Evolutionary conservation across 2,888 invertebrate genomes (phyloP).

Genomic region (Dromius quadrimaculatus): DNA sequence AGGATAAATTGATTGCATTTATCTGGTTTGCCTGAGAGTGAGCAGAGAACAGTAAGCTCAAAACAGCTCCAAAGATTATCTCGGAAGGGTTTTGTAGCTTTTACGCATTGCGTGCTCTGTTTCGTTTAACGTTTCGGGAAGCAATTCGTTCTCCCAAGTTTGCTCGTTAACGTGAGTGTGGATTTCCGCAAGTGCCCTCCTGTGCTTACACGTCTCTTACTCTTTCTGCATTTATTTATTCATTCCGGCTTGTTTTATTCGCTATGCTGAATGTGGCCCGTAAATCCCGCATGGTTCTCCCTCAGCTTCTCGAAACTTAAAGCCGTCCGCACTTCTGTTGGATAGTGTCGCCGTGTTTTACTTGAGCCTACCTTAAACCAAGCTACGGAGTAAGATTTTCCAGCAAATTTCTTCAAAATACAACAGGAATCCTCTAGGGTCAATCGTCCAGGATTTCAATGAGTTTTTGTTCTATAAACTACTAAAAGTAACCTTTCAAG

Average conservation of each 20-base stretch:
- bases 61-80: slow-evolving; percentile 32
- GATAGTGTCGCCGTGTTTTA: too few relatives aligned
- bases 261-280: slow-evolving; percentile 17
- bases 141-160: slow-evolving; percentile 41
- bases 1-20: slow-evolving; percentile 41
- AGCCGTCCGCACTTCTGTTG: too few relatives aligned
- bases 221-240: slow-evolving; percentile 48
- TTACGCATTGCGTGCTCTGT: slow-evolving; percentile 45
- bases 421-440: too few relatives aligned
- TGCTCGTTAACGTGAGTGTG: slow-evolving; percentile 41
- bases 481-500: too few relatives aligned
- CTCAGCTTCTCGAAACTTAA: too few relatives aligned
- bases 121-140: slow-evolving; percentile 47
- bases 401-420: too few relatives aligned
- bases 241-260: slow-evolving; percentile 44
- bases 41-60: background rate
- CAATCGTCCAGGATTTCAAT: too few relatives aligned
- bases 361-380: too few relatives aligned
- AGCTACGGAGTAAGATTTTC: too few relatives aligned
- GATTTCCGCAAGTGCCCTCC: slow-evolving; percentile 45
- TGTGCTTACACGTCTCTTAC: slow-evolving; percentile 33
- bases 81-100: slow-evolving; percentile 42
- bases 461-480: too few relatives aligned
- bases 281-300: slow-evolving; percentile 22
- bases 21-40: slow-evolving; percentile 4